phyloP scores from a whole-genome alignment of 2,797 vertebrate genomes.

The Enoplosus armatus region DNA sequence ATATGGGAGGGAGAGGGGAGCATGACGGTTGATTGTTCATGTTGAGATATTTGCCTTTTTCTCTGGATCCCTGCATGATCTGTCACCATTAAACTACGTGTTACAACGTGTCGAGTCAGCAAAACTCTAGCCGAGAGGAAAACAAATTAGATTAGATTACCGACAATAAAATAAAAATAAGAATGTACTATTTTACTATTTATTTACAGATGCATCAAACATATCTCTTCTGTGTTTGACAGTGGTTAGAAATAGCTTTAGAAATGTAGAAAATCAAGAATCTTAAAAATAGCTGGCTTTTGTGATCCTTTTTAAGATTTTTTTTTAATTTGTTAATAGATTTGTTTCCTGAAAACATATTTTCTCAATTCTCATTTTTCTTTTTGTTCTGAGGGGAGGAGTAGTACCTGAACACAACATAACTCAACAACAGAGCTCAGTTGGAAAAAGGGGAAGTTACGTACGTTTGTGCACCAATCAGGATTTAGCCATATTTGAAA shows the following conservation, averaged over 20 bases:
- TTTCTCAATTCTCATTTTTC: not conserved
- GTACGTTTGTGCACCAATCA: not conserved
- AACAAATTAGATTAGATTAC: not conserved
- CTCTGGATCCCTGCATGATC: not conserved
- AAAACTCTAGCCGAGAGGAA: not conserved
- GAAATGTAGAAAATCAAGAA: not conserved
- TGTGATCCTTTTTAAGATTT: not conserved
- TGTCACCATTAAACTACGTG: not conserved
- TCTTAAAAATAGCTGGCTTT: not conserved
- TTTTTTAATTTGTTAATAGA: no score
- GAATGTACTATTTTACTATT: not conserved
- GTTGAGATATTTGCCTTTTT: not conserved
- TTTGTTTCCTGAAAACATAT: not conserved
- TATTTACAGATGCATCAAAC: not conserved
- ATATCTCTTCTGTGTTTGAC: not conserved
- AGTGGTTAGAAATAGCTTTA: not conserved
- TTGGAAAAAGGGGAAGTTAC: not conserved
- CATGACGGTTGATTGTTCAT: not conserved
- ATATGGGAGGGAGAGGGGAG: slow-evolving; percentile 1
- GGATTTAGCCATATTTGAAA: not conserved
- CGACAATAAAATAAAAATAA: slow-evolving; percentile 6
- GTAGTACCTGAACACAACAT: not conserved
- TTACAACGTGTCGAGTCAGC: not conserved
- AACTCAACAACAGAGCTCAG: not conserved
- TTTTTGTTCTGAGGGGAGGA: not conserved